Evolutionary conservation across 2,888 invertebrate species (phyloP), one percentile per base, ranked within the genome.

Genomic region (Globia sparganii): DNA sequence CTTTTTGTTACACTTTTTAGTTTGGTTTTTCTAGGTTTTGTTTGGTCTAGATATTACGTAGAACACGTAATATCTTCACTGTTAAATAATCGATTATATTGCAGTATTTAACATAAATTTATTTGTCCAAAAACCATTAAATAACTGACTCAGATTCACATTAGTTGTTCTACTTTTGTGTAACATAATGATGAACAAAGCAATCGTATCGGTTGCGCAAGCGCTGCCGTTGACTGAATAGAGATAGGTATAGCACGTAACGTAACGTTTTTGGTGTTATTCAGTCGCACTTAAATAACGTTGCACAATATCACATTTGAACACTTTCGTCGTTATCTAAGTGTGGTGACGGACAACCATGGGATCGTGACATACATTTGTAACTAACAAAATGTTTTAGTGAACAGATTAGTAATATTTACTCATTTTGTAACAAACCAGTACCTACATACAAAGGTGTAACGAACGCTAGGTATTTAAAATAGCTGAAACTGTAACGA

Each of bases 311-410:
- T 80, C 69, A 90, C 92, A 93, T 93, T 86, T 92, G 90, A 92
- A 91, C 92, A 93, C 95, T 95, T 95, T 94, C 93, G 83, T 93
- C 87, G 93, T 94, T 95, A 95, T 94, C 94, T 94, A 95, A 94
- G 93, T 92, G 89, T 91, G 91, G 92, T 91, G 91, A 90, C 91
- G 89, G 90, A 90, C 91, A 91, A 88, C 90, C 88, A 91, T 89
- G 89, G 89, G 88, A 90, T 87, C 90, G 91, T 89, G 92, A 91
- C 91, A 92, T 83, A 91, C 90, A 92, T 94, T 90, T 83, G 76
- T 87, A 86, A 89, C 85, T 86, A 90, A 89, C 81, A 80, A 69
- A 69, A 76, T 78, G 72, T 74, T 81, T 69, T 62, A 71, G 34
- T 79, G 76, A 56, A 77, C 68, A 66, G 71, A 82, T 87, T 84